Conservation (phyloP, 2,797 vertebrate species). For the Emydoidea blandingii region DNA sequence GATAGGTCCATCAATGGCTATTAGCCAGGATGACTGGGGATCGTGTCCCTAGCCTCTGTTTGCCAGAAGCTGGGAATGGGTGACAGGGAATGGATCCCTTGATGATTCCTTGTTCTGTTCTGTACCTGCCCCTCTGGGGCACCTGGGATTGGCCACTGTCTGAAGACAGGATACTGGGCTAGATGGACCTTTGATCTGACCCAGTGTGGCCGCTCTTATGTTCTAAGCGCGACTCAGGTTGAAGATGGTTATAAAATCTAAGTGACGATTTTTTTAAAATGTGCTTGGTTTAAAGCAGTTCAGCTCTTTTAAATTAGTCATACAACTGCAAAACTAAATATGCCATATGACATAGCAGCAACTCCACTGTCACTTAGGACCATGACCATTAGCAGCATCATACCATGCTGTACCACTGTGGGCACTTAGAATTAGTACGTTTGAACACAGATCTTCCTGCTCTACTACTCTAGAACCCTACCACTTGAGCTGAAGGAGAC, state of each 20-base stretch:
- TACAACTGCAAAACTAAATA: neutral
- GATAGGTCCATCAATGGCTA: too few species aligned
- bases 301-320: neutral
- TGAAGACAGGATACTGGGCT: too few species aligned
- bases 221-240: neutral
- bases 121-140: too few species aligned
- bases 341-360: neutral
- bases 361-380: neutral
- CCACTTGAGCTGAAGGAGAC: neutral
- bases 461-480: neutral
- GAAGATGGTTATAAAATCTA: constrained; percentile 20
- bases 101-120: too few species aligned
- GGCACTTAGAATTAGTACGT: neutral
- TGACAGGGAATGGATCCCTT: too few species aligned
- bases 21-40: too few species aligned
- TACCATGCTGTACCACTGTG: neutral
- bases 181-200: too few species aligned
- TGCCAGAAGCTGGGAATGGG: too few species aligned
- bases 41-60: too few species aligned
- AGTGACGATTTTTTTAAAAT: constrained; percentile 33
- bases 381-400: neutral
- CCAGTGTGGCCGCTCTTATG: too few species aligned
- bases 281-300: neutral
- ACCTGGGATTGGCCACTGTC: too few species aligned
- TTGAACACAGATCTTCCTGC: neutral